phyloP scores from a whole-genome alignment of 2,888 invertebrate genomes.

The Melieria picta region DNA sequence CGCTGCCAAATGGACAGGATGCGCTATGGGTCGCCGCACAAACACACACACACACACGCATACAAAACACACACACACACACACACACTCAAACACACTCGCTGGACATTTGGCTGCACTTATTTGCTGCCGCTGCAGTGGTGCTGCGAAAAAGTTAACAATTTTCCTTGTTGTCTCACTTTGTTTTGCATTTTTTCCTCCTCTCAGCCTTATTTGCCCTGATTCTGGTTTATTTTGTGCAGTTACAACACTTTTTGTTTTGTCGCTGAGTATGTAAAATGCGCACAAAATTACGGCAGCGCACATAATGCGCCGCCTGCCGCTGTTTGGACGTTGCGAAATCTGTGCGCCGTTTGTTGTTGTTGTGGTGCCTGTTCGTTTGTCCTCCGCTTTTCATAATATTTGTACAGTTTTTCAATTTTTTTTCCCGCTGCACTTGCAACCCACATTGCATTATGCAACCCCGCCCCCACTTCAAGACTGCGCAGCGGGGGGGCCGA shows the following conservation, averaged over 20 bases:
- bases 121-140: neutral
- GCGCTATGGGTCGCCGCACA: neutral
- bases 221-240: too few relatives aligned
- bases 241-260: neutral
- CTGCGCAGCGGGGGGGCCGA: neutral
- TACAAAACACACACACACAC: neutral
- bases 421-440: too few relatives aligned
- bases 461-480: neutral
- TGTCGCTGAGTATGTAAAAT: conserved; percentile 37
- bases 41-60: neutral
- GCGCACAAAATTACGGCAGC: conserved; percentile 37
- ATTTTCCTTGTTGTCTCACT: conserved; percentile 3
- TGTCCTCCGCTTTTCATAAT: neutral
- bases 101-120: neutral
- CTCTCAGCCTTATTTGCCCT: too few relatives aligned
- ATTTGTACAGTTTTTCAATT: neutral
- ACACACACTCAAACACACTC: neutral
- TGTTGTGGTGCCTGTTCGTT: neutral
- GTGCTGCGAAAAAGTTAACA: neutral
- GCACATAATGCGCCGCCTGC: conserved; percentile 33
- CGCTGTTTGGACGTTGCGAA: neutral
- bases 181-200: neutral
- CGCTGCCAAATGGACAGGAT: neutral
- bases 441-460: conserved; percentile 1
- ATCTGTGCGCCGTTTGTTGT: conserved; percentile 1